Percentiles rank a stretch among this genome's conserved stretches.
These are phyloP conservation scores for Formicarius rufipectus DNA, from an alignment of 2,113 vertebrate genomes.

Conservation along the genomic window DNA sequence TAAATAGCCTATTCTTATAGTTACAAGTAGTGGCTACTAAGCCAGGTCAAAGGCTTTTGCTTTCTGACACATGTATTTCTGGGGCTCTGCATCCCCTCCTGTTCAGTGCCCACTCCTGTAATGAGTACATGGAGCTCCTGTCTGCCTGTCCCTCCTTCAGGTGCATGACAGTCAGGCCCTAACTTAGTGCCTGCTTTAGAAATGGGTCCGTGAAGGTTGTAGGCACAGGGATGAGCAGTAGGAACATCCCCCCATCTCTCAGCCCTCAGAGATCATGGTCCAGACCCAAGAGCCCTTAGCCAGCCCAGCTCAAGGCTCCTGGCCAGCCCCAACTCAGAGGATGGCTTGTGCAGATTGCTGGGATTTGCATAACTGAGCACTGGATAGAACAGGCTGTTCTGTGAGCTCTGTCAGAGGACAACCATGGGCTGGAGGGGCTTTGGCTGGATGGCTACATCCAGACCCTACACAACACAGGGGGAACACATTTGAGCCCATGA, in stretches of 20 bases:
- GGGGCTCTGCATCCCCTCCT: neutral
- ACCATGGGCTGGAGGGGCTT: neutral
- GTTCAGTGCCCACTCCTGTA: neutral
- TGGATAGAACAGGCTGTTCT: neutral
- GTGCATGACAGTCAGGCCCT: neutral
- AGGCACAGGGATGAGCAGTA: neutral
- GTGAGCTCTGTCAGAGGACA: neutral
- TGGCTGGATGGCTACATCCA: neutral
- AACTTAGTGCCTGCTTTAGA: accelerated
- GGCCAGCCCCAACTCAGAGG: neutral
- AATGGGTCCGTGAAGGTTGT: neutral
- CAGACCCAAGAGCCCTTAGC: neutral
- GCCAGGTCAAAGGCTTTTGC: neutral
- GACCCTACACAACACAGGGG: neutral
- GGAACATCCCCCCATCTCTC: neutral
- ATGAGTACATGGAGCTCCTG: accelerated
- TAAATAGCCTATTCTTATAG: accelerated
- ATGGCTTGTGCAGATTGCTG: neutral
- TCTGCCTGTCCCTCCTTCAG: neutral
- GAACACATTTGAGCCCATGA: accelerated
- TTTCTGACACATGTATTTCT: accelerated
- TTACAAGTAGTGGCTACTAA: neutral
- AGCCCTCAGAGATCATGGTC: neutral
- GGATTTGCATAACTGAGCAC: conserved; percentile 10
- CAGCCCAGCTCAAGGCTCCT: neutral